Conservation (phyloP, 2,113 vertebrate genomes). For the Dissostichus mawsoni region DNA sequence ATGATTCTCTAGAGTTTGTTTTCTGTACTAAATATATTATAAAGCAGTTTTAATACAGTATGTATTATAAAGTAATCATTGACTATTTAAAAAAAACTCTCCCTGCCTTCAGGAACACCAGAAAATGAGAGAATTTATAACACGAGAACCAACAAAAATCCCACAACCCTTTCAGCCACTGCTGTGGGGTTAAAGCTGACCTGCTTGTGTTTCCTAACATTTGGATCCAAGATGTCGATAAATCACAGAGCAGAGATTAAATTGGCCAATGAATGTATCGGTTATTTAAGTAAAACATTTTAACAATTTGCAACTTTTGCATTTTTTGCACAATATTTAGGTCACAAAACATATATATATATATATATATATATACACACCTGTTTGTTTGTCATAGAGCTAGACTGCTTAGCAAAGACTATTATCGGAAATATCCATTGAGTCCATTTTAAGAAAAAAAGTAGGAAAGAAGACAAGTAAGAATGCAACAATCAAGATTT, state of each 20-base stretch:
- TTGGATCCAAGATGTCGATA: not conserved
- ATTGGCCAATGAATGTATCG: not conserved
- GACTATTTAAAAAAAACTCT: not conserved
- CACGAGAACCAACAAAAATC: not conserved
- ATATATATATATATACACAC: not conserved
- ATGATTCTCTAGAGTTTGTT: not conserved
- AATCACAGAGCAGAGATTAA: too few species aligned
- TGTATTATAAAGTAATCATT: not conserved
- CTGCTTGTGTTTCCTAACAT: not conserved
- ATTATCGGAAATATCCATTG: not conserved
- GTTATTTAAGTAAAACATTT: not conserved
- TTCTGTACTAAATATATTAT: not conserved
- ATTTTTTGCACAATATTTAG: not conserved
- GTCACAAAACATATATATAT: not conserved
- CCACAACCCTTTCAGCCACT: not conserved
- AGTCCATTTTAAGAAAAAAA: not conserved
- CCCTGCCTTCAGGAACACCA: not conserved
- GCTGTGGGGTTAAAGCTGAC: not conserved
- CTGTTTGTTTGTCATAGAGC: too few species aligned
- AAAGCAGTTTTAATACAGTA: not conserved
- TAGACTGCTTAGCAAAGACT: too few species aligned
- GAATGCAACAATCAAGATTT: not conserved
- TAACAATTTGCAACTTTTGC: not conserved
- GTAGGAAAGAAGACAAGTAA: not conserved
- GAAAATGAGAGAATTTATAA: not conserved